A percentile compares a stretch with the other conserved stretches of the same genome.
phyloP scores from a whole-genome alignment of 2,888 invertebrate species.

The Empis stercorea region DNA sequence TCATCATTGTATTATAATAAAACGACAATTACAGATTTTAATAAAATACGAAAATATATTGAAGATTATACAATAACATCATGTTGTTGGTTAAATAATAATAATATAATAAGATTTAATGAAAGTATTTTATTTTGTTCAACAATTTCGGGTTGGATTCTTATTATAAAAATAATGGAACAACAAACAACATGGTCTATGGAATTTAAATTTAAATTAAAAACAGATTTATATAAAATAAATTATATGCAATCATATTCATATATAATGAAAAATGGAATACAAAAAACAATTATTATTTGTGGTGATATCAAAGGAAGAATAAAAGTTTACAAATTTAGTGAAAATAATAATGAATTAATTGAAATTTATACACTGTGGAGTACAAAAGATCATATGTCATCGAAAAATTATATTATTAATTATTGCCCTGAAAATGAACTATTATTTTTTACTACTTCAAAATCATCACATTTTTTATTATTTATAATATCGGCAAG shows the following conservation, averaged over 20 bases:
- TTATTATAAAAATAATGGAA: slow-evolving; percentile 14
- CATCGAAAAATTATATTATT: slow-evolving; percentile 19
- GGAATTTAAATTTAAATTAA: slow-evolving; percentile 5
- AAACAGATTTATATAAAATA: slow-evolving; percentile 5
- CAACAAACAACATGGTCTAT: slow-evolving; percentile 1
- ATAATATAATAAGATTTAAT: not conserved
- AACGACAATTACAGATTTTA: slow-evolving; percentile 15
- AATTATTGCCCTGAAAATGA: slow-evolving; percentile 10
- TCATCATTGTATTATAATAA: not conserved
- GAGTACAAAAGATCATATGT: slow-evolving; percentile 20
- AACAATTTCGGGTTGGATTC: slow-evolving; percentile 25
- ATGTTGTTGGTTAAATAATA: slow-evolving; percentile 19
- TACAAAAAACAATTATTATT: slow-evolving; percentile 19
- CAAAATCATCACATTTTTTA: slow-evolving; percentile 24
- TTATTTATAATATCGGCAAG: slow-evolving; percentile 18
- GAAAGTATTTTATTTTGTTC: slow-evolving; percentile 12
- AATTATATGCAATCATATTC: slow-evolving; percentile 6
- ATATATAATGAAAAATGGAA: not conserved
- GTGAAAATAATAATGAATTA: not conserved
- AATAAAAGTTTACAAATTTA: slow-evolving; percentile 19
- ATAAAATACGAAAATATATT: slow-evolving; percentile 15
- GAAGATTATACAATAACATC: slow-evolving; percentile 24
- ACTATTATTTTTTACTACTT: slow-evolving; percentile 21
- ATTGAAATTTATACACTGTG: not conserved
- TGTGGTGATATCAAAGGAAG: slow-evolving; percentile 21